These are phyloP conservation scores for Polymixis lichenea DNA, from an alignment of 2,888 invertebrate genomes.

Conservation along the genomic window DNA sequence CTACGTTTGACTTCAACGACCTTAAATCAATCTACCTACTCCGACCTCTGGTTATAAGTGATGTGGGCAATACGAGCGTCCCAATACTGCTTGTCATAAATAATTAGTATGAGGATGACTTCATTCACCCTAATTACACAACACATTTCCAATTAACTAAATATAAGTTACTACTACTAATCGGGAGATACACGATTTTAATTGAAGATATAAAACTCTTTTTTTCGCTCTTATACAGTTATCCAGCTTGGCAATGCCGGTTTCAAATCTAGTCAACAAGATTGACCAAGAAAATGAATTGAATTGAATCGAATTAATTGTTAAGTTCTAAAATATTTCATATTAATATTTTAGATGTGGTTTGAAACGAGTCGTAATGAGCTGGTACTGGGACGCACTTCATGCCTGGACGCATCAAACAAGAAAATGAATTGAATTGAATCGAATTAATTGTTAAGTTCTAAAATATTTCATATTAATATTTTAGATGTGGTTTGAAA, in stretches of 20 bases:
- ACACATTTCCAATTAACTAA: no score
- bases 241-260: neutral
- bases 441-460: neutral
- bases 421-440: conserved; percentile 58
- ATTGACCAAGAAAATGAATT: neutral
- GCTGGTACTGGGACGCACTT: conserved; percentile 94
- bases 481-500: conserved; percentile 95
- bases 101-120: no score
- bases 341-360: conserved; percentile 92
- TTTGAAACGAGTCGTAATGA: conserved; percentile 96
- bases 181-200: neutral
- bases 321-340: neutral
- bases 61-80: neutral
- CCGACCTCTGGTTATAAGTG: neutral
- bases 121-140: no score
- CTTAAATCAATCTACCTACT: no score
- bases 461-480: no score
- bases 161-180: no score
- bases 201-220: neutral
- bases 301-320: neutral
- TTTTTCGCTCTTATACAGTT: neutral
- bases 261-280: neutral
- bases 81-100: neutral
- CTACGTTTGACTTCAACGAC: no score
- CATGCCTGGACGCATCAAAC: conserved; percentile 95